Percentiles rank a stretch among this genome's conserved stretches.
Evolutionary conservation across 2,113 vertebrate species (phyloP).

Genomic region (Herpailurus yagouaroundi): DNA sequence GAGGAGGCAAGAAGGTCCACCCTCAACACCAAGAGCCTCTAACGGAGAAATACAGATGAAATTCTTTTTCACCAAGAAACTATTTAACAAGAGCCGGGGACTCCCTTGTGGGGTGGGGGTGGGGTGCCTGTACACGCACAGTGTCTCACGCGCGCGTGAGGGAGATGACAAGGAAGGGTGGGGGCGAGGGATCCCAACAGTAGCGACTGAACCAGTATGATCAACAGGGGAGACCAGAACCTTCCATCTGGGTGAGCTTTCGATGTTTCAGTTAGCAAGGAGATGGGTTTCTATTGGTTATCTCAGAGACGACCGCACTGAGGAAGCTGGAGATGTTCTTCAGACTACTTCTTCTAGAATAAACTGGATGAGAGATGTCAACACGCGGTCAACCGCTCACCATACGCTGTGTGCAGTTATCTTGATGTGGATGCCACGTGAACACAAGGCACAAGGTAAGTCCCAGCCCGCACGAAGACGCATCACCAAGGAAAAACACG

Average conservation of each 20-base stretch:
- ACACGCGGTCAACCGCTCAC: rapidly evolving
- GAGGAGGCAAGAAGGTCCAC: rapidly evolving
- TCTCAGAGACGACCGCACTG: background rate
- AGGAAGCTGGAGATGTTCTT: background rate
- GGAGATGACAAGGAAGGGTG: rapidly evolving
- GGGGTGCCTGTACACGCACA: background rate
- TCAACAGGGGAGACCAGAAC: background rate
- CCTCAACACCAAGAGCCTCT: background rate
- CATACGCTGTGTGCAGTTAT: rapidly evolving
- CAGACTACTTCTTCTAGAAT: background rate
- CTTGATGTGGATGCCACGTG: rapidly evolving
- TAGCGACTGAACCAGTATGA: rapidly evolving
- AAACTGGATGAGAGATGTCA: background rate
- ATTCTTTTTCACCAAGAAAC: background rate
- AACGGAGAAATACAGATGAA: background rate
- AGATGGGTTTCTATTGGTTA: background rate
- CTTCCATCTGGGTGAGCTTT: rapidly evolving
- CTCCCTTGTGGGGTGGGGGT: rapidly evolving
- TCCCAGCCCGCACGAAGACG: too few species aligned
- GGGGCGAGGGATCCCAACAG: background rate
- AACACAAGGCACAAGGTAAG: rapidly evolving
- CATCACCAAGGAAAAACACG: rapidly evolving
- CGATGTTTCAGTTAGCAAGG: background rate
- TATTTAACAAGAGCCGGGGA: background rate
- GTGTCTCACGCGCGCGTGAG: rapidly evolving